Conservation (phyloP, 2,113 vertebrate genomes). For the Cyrtonyx montezumae region DNA sequence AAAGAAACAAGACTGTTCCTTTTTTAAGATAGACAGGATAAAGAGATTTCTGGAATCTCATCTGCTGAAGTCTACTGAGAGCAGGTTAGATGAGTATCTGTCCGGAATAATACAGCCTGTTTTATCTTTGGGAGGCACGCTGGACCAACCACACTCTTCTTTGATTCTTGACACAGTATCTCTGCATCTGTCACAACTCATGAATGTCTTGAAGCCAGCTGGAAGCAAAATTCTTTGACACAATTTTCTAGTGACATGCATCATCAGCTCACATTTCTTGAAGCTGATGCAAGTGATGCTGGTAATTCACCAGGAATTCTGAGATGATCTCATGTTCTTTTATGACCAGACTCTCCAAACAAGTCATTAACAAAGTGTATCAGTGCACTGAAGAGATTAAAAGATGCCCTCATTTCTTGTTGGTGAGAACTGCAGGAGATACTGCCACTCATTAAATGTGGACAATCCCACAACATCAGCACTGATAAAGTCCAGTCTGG, state of each 20-base stretch:
- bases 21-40: background rate
- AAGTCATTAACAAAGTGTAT: background rate
- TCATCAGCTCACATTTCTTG: background rate
- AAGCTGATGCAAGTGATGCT: background rate
- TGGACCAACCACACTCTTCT: background rate
- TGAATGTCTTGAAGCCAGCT: background rate
- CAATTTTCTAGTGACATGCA: background rate
- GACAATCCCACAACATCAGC: background rate
- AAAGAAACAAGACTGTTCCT: background rate
- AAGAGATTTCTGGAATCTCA: background rate
- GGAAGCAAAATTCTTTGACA: background rate
- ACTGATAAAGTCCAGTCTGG: background rate
- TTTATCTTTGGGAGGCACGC: background rate
- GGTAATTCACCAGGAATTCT: background rate
- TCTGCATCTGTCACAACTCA: background rate
- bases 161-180: background rate
- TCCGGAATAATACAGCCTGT: background rate
- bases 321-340: background rate
- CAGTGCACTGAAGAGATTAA: background rate
- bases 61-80: background rate
- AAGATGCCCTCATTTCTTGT: background rate
- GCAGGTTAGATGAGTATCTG: background rate
- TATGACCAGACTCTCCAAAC: background rate
- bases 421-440: background rate
- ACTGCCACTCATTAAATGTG: background rate